Base-by-base conservation (phyloP, 2,113 vertebrate genomes). In the Podilymbus podiceps region DNA sequence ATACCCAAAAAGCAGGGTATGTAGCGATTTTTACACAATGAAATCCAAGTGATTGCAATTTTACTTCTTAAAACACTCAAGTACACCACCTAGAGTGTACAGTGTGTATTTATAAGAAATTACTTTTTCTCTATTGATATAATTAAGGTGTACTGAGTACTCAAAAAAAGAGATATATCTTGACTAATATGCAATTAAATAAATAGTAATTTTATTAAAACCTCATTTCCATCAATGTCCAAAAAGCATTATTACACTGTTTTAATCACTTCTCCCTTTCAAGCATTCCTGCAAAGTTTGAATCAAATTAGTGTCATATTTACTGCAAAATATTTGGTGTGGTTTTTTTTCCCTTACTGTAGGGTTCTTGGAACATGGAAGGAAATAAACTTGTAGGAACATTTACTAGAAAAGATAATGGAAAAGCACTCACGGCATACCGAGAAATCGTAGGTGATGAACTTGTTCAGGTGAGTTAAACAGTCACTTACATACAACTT, bases 351-450 rank as follows among this genome's bases (percentile, higher is more conserved):
- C 53, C 42, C 23, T 40, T 21, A 40, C 42, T 53, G 4, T 1
- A 99, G 99, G 99, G 99, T 18, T 12, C 91, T 9, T 99, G 99
- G 99, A 97, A 11, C 73, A 17, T 97, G 64, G 98, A 99, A 31
- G 99, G 98, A 30, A 96, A 98, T 16, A 97, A 97, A 85, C 92
- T 99, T 33, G 97, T 98, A 56, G 99, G 98, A 52, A 94, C 92
- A 46, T 99, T 99, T 95, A 98, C 93, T 74, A 98, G 98, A 38
- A 98, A 98, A 85, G 99, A 99, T 97, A 99, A 99, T 24, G 98
- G 95, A 85, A 99, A 99, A 38, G 85, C 92, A 15, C 97, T 99
- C 77, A 97, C 85, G 68, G 96, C 98, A 71, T 81, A 92, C 31
- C 98, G 99, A 90, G 93, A 98, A 96, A 68, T 99, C 7, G 31